Evolutionary conservation across 1,140 invertebrate species (phyloP).

Genomic region (Drosophila baimaii): DNA sequence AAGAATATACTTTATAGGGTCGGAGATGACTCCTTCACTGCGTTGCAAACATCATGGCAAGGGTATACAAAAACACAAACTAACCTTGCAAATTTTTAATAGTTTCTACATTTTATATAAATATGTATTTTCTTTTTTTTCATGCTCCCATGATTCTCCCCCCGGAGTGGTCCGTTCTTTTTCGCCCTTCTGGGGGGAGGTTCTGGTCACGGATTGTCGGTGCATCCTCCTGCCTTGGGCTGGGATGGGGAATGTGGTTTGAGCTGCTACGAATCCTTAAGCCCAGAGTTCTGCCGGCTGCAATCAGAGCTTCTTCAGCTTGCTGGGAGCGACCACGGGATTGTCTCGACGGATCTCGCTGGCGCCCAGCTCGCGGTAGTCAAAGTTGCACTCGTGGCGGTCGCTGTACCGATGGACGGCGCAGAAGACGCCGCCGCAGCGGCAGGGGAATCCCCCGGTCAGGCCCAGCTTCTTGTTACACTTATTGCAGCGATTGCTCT

Average conservation of each 20-base stretch:
- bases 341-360: conserved; percentile 66
- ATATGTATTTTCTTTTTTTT: not conserved
- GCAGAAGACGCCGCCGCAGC: conserved; percentile 64
- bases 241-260: not conserved
- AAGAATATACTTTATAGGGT: no score
- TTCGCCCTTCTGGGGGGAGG: not conserved
- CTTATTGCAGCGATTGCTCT: conserved; percentile 55
- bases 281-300: not conserved
- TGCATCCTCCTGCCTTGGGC: not conserved
- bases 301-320: conserved; percentile 52
- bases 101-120: conserved; percentile 4
- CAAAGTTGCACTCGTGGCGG: conserved; percentile 70
- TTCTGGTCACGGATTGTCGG: not conserved
- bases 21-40: no score
- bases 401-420: conserved; percentile 66
- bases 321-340: conserved; percentile 52
- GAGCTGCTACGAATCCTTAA: no score
- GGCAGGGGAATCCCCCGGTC: conserved; percentile 61
- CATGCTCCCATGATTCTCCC: not conserved
- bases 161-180: not conserved
- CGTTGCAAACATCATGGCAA: no score
- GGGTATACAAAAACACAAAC: no score
- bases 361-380: conserved; percentile 68
- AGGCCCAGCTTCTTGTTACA: conserved; percentile 68
- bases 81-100: conserved; percentile 4